Evolutionary conservation across 2,888 invertebrate species (phyloP).

Genomic region (Melieria picta): DNA sequence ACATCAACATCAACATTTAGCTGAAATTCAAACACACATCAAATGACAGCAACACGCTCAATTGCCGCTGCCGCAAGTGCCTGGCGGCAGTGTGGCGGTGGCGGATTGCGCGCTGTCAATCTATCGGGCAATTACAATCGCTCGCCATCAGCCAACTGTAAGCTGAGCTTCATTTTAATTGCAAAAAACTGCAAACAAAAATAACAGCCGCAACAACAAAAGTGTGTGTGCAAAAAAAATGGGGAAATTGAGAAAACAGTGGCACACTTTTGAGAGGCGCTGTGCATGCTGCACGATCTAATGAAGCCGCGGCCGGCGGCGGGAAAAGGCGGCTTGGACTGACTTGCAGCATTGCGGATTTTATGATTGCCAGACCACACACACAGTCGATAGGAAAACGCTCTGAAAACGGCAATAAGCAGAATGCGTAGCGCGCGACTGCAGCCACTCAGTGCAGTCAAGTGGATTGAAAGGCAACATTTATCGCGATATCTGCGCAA

Average conservation of each 20-base stretch:
- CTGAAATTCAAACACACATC: background rate
- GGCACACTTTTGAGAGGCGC: too few species aligned
- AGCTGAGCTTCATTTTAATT: conserved; percentile 32
- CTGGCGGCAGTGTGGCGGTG: conserved; percentile 22
- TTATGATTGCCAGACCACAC: too few species aligned
- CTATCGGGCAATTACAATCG: conserved; percentile 25
- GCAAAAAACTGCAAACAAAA: conserved; percentile 13
- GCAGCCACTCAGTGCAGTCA: too few species aligned
- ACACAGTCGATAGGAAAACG: too few species aligned
- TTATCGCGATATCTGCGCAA: too few species aligned
- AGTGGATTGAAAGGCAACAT: too few species aligned
- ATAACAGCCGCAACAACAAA: background rate
- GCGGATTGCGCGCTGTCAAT: conserved; percentile 24
- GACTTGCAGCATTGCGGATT: too few species aligned
- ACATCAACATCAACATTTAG: conserved; percentile 2
- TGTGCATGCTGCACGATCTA: too few species aligned
- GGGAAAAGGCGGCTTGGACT: too few species aligned
- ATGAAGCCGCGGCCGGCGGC: too few species aligned
- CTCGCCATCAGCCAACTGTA: conserved; percentile 24
- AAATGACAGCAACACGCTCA: conserved; percentile 1
- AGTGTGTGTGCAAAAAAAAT: background rate
- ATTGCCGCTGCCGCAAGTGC: background rate
- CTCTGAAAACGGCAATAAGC: too few species aligned
- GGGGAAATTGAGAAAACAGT: background rate
- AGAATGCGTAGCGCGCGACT: too few species aligned